Base-by-base conservation (phyloP, 1,140 invertebrate species). In the Lysiphlebus fabarum region DNA sequence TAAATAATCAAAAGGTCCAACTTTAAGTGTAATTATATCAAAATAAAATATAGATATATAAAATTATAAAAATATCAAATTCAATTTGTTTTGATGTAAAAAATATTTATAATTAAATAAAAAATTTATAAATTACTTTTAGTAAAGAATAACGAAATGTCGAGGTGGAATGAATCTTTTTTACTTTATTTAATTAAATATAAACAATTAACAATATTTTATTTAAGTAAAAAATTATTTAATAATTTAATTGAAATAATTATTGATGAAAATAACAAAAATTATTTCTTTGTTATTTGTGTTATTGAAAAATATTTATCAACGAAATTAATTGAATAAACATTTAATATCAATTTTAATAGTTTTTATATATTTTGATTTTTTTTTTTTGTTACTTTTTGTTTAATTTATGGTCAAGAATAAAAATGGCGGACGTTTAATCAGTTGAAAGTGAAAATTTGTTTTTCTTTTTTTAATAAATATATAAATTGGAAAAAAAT, bases 161-260 rank as follows among this genome's bases (percentile, higher is more conserved):
- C 34, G 34, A 37, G 49, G n/a, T 51, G n/a, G n/a, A 37, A 38
- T 7, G 0, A 38, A 36, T 51, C 38, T 8, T 40, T 51, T 12
- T 51, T 51, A 38, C 49, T 12, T 37, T 34, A 36, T 51, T 37
- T 36, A 51, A 51, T 51, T 36, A 51, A 51, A 33, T 5, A 51
- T 38, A n/a, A 51, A 33, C 36, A 37, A 37, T 51, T 38, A n/a
- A 51, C 49, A 51, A 51, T 51, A n/a, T 5, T 51, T 36, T 34
- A 38, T 36, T 10, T 33, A 11, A 33, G 26, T 34, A 34, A 7
- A 49, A 11, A n/a, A 38, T 38, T 37, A 51, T 51, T 36, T n/a
- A 33, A 33, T 37, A 7, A 34, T 34, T 5, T 9, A 7, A 51
- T 37, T 9, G 49, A 51, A 34, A 34, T 9, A 37, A 51, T 37